phyloP scores from a whole-genome alignment of 2,888 invertebrate genomes.

The Litoditis marina region DNA sequence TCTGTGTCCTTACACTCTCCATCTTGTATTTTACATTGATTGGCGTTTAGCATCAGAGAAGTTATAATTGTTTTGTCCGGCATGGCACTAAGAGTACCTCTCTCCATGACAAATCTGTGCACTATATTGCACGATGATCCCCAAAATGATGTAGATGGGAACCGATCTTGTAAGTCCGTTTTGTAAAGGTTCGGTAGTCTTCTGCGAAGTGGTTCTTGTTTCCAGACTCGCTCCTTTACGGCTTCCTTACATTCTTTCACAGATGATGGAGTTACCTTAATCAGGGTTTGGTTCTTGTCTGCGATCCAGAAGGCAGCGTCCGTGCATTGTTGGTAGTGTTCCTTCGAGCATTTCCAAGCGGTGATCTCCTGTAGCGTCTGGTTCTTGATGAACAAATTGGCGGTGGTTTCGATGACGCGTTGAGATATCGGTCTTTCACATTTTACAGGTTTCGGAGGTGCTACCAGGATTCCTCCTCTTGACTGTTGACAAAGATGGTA shows the following conservation, averaged over 20 bases:
- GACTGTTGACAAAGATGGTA: not conserved
- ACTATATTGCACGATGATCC: not conserved
- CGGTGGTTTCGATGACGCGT: not conserved
- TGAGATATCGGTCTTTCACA: not conserved
- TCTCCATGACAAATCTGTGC: not conserved
- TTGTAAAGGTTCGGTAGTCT: not conserved
- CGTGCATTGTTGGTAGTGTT: not conserved
- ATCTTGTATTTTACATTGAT: not conserved
- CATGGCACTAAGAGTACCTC: not conserved
- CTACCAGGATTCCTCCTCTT: not conserved
- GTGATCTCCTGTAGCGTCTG: not conserved
- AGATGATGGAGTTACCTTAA: not conserved
- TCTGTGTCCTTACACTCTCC: not conserved
- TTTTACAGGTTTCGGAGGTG: not conserved
- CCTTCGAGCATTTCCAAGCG: not conserved
- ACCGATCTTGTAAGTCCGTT: not conserved
- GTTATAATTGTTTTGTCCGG: not conserved
- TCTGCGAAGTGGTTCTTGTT: not conserved
- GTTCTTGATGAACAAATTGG: not conserved
- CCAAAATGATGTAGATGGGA: not conserved
- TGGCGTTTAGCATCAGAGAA: not conserved
- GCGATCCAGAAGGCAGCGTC: not conserved
- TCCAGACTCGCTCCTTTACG: not conserved
- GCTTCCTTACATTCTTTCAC: not conserved
- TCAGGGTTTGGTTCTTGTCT: not conserved